A percentile compares a stretch with the other conserved stretches of the same genome.
Evolutionary conservation across 2,113 vertebrate species (phyloP).

Genomic region (Cryptotis parvus): DNA sequence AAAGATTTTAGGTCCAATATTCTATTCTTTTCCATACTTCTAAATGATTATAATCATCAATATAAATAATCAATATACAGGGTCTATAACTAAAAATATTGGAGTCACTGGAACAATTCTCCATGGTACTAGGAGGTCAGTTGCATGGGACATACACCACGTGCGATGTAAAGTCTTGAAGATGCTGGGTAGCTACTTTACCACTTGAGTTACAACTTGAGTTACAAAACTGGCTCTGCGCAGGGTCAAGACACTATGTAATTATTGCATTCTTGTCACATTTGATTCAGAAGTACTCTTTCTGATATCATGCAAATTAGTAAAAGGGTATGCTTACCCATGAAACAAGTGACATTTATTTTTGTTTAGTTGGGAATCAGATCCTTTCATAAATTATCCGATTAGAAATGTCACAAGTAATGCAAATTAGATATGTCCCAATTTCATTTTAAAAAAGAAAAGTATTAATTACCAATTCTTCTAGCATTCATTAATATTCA

Average conservation of each 20-base stretch:
- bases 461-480: not conserved
- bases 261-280: not conserved
- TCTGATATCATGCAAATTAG: not conserved
- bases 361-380: not conserved
- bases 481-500: not conserved
- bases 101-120: too few relatives aligned
- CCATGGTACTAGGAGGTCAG: too few relatives aligned
- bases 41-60: not conserved
- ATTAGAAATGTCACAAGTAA: not conserved
- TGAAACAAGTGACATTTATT: not conserved
- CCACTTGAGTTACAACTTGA: too few relatives aligned
- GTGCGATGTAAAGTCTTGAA: too few relatives aligned
- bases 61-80: too few relatives aligned
- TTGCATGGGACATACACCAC: too few relatives aligned
- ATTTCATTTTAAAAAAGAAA: slow-evolving; percentile 6
- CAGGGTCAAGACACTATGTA: not conserved
- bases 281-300: not conserved
- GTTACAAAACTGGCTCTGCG: too few relatives aligned
- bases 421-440: not conserved
- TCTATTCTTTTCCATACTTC: not conserved
- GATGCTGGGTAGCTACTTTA: too few relatives aligned
- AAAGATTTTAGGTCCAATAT: not conserved
- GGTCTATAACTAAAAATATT: too few relatives aligned
- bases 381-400: not conserved
- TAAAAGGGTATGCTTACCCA: not conserved